These are phyloP conservation scores for Megaptera novaeangliae DNA, from an alignment of 2,113 vertebrate species.

Conservation along the genomic window DNA sequence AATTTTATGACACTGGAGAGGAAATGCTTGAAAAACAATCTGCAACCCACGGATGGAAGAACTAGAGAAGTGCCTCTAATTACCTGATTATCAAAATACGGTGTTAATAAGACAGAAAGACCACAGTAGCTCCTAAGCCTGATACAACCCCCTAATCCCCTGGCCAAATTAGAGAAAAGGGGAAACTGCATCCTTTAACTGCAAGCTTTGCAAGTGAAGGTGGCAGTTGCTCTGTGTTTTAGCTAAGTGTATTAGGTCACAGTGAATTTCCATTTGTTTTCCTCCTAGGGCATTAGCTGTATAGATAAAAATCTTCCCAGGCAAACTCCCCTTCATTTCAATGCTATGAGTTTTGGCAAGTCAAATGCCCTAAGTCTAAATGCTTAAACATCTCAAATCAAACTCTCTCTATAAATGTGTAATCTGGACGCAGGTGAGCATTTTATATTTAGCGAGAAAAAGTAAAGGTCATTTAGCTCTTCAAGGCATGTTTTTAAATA, in stretches of 20 bases:
- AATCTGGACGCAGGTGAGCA: conserved; percentile 61
- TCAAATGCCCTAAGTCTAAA: conserved; percentile 35
- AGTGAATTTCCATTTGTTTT: background rate
- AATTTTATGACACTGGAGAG: background rate
- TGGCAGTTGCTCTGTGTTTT: background rate
- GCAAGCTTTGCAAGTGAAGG: background rate
- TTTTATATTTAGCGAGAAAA: conserved; percentile 69
- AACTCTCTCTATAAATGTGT: background rate
- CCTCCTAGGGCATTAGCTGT: background rate
- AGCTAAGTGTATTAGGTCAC: background rate
- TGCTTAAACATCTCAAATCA: background rate
- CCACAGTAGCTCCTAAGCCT: background rate
- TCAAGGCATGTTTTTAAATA: conserved; percentile 71
- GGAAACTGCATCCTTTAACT: background rate
- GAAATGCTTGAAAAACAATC: background rate
- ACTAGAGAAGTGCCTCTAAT: background rate
- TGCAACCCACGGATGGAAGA: background rate
- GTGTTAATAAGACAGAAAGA: background rate
- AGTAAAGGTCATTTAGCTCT: conserved; percentile 78
- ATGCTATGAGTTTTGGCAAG: conserved; percentile 38
- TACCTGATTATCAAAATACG: background rate
- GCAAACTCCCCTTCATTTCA: conserved; percentile 31
- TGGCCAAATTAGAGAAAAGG: background rate
- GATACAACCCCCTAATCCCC: background rate
- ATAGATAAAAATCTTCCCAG: conserved; percentile 37